Evolutionary conservation across 2,888 invertebrate genomes (phyloP), one percentile per base, ranked within the genome.

Genomic region (Anticlea derivata): DNA sequence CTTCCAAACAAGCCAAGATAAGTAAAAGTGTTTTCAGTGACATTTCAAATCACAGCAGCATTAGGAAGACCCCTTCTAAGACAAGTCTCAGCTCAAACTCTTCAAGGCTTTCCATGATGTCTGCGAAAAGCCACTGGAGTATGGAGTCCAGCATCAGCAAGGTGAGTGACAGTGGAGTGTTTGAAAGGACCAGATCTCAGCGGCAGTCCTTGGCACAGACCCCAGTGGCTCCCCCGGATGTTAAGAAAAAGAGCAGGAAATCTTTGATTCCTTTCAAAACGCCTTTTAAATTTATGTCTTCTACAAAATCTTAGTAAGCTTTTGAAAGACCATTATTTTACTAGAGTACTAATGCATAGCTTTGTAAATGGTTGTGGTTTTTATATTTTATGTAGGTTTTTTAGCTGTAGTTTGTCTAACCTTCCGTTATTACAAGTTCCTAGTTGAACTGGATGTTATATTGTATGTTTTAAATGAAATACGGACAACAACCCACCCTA

Each of bases 401-500:
- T 35, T 53, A 55, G 55, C 24, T 39, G 6, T 45, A 47, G 24
- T 41, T 50, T 29, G 30, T 55, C 27, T 49, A 12, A 53, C 38
- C 55, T 66, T 67, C 53, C 53, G 63, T 52, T n/a, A n/a, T 43
- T 50, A 41, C 60, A 17, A 58, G 54, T 57, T 55, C 51, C 46
- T 55, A 41, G 47, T 24, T 41, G 49, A 44, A 58, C 37, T 57
- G 46, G 39, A 38, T 53, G 37, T 50, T 58, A 52, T 61, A 58
- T 30, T 53, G 54, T 78, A 81, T 64, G 74, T 79, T 73, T 68
- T 63, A 68, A 73, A 76, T 69, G 66, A 71, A 72, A 79, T 78
- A 88, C 89, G 89, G 89, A 89, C 89, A 86, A 58, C 73, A 78
- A 77, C 88, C 89, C 89, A 87, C 88, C 89, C 77, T 79, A 74